Percentiles rank a stretch among this genome's conserved stretches.
These are phyloP conservation scores for Thysanoteuthis rhombus DNA, from an alignment of 2,888 invertebrate species.

Conservation along the genomic window DNA sequence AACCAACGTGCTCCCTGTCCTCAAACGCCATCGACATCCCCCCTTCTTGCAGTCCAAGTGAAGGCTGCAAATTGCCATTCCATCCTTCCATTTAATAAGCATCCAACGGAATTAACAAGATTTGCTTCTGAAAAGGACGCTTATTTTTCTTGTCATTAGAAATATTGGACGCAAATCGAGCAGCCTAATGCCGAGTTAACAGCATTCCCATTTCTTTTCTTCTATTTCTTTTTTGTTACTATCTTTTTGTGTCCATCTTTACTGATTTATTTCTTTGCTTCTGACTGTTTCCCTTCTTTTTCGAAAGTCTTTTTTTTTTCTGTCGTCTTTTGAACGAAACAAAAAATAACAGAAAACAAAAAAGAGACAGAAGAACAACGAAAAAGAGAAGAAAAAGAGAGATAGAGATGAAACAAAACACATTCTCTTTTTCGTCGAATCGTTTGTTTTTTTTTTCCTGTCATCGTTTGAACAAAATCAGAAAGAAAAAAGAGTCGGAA, in stretches of 20 bases:
- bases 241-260: background rate
- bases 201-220: background rate
- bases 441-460: too few species aligned
- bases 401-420: too few species aligned
- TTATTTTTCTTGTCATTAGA: slow-evolving; percentile 12
- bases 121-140: background rate
- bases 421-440: too few species aligned
- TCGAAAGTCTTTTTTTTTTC: background rate
- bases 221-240: background rate
- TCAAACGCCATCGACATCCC: background rate
- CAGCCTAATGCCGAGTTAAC: background rate
- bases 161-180: slow-evolving; percentile 12
- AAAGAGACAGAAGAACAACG: too few species aligned
- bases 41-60: background rate
- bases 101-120: background rate
- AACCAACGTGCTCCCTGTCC: background rate
- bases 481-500: too few species aligned
- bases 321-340: too few species aligned
- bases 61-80: background rate
- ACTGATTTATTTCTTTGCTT: background rate
- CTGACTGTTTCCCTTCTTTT: background rate
- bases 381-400: too few species aligned
- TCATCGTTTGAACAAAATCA: too few species aligned
- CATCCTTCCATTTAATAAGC: background rate
- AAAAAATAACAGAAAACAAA: too few species aligned